A percentile compares a stretch with the other conserved stretches of the same genome.
These are phyloP conservation scores for Malurus leucopterus DNA, from an alignment of 2,797 vertebrate genomes.

Conservation along the genomic window DNA sequence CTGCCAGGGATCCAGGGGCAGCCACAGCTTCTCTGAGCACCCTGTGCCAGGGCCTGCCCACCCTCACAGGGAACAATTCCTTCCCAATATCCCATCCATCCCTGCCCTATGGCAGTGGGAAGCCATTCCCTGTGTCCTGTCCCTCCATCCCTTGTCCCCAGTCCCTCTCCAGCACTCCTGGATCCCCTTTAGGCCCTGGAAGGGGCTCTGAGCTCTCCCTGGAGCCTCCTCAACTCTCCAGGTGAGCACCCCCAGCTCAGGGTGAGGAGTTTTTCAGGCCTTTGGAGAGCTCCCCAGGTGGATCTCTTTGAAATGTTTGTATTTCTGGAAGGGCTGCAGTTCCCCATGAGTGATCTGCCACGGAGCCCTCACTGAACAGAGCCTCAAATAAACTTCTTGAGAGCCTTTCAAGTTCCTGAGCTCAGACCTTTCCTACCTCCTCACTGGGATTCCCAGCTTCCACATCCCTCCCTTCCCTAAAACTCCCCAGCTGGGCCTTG, in stretches of 20 bases:
- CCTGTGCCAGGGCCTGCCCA: neutral
- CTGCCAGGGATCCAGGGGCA: neutral
- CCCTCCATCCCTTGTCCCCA: neutral
- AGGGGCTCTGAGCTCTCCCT: neutral
- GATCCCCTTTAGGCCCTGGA: neutral
- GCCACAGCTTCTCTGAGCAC: neutral
- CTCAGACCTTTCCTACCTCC: neutral
- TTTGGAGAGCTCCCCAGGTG: neutral
- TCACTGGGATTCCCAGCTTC: neutral
- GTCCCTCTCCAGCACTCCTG: neutral
- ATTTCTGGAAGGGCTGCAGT: neutral
- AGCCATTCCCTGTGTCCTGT: neutral
- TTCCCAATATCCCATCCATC: neutral
- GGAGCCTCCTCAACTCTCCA: neutral
- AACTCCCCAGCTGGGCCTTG: neutral
- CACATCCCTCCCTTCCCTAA: neutral
- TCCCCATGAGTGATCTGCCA: neutral
- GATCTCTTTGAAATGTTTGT: neutral
- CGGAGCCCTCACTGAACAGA: neutral
- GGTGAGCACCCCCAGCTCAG: neutral
- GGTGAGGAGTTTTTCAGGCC: neutral
- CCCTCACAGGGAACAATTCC: neutral
- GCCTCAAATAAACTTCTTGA: neutral
- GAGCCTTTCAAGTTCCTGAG: neutral
- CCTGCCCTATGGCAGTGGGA: neutral